A percentile compares a stretch with the other conserved stretches of the same genome.
Conservation (phyloP, 2,797 vertebrate species). For the Octomys mimax region DNA sequence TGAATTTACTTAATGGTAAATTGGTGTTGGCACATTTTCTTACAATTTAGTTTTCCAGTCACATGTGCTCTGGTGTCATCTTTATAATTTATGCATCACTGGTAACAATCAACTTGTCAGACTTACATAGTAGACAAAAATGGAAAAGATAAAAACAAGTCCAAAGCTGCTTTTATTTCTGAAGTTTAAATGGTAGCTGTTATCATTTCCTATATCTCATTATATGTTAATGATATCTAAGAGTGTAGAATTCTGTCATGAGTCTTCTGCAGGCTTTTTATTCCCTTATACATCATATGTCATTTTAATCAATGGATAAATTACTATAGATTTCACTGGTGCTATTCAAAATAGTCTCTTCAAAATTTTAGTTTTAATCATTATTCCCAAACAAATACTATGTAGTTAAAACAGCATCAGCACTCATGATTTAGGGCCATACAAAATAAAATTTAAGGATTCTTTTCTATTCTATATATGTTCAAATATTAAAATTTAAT, state of each 20-base stretch:
- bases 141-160: conserved; percentile 57
- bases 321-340: background rate
- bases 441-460: background rate
- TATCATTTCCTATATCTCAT: conserved; percentile 55
- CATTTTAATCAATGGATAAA: conserved; percentile 15
- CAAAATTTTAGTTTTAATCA: conserved; percentile 4
- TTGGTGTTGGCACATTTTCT: background rate
- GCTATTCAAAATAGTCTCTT: conserved; percentile 14
- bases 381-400: conserved; percentile 38
- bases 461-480: background rate
- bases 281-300: background rate
- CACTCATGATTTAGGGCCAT: background rate
- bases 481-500: conserved; percentile 24
- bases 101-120: conserved; percentile 68
- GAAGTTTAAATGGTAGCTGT: conserved; percentile 55
- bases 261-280: background rate
- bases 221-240: conserved; percentile 28
- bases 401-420: background rate
- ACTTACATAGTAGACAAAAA: conserved; percentile 42
- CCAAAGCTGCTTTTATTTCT: conserved; percentile 60
- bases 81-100: conserved; percentile 60
- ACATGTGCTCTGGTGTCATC: background rate
- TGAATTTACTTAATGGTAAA: background rate
- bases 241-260: background rate
- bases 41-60: background rate